phyloP scores from a whole-genome alignment of 2,888 invertebrate genomes.

The Cryptops parisi region DNA sequence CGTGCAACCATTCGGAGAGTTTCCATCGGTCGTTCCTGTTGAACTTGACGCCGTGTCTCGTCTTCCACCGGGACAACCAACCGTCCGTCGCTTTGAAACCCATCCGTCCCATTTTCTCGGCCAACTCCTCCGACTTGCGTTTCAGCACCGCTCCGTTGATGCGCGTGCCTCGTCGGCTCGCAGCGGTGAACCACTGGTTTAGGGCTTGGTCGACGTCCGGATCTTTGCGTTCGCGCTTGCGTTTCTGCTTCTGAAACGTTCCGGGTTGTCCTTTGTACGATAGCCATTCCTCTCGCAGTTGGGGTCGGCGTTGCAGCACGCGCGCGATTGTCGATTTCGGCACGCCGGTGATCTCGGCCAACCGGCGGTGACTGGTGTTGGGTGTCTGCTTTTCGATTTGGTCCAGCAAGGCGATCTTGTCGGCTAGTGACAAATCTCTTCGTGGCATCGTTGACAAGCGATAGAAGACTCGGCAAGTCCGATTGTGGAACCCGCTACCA shows the following conservation, averaged over 20 bases:
- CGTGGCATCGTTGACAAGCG: background rate
- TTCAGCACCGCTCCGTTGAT: conserved; percentile 12
- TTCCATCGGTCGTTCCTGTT: conserved; percentile 1
- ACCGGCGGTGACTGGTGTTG: background rate
- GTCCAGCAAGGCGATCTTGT: background rate
- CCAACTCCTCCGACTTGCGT: conserved; percentile 14
- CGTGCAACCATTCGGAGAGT: no score
- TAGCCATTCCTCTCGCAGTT: conserved; percentile 3
- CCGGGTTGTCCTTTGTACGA: no score
- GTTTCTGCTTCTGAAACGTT: no score
- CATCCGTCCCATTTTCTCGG: conserved; percentile 5
- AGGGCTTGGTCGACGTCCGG: conserved; percentile 14
- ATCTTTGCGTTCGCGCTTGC: no score
- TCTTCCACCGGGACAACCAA: conserved; percentile 16
- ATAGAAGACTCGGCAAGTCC: no score
- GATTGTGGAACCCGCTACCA: no score
- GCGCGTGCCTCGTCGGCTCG: background rate
- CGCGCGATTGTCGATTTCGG: conserved; percentile 7
- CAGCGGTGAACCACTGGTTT: conserved; percentile 8
- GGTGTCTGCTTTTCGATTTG: background rate
- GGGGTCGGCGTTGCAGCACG: background rate
- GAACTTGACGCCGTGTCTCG: conserved; percentile 10
- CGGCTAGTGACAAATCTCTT: background rate
- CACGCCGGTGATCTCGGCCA: conserved; percentile 5
- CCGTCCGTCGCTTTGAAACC: conserved; percentile 17